A percentile compares a stretch with the other conserved stretches of the same genome.
Conservation (phyloP, 2,888 invertebrate species). For the Phortica okadai region DNA sequence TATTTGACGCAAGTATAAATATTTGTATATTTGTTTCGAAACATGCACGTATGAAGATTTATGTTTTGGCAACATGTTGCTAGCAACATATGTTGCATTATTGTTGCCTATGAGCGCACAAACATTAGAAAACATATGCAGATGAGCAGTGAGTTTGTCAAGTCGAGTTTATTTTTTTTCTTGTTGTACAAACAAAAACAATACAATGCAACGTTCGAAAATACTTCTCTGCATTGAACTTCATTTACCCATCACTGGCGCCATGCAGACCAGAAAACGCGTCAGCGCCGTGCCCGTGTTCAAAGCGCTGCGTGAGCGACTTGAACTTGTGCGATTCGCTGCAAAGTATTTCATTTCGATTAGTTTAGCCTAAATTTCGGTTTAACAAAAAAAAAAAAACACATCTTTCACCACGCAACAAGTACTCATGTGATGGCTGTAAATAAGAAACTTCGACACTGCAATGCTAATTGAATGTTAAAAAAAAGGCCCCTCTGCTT, state of each 20-base stretch:
- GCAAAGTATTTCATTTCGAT: not conserved
- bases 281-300: slow-evolving; percentile 69
- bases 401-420: not conserved
- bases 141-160: not conserved
- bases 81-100: slow-evolving; percentile 28
- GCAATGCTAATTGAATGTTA: slow-evolving; percentile 17
- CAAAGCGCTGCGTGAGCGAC: not conserved
- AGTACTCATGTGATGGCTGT: slow-evolving; percentile 7
- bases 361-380: slow-evolving; percentile 8
- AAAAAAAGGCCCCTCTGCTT: not conserved
- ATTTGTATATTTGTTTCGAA: slow-evolving; percentile 9
- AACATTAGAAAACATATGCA: not conserved
- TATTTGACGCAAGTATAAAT: not conserved
- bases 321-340: not conserved
- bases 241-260: slow-evolving; percentile 75
- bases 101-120: not conserved
- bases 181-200: slow-evolving; percentile 52
- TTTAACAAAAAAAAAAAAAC: not conserved
- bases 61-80: slow-evolving; percentile 35
- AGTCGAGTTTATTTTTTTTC: slow-evolving; percentile 15
- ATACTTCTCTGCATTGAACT: slow-evolving; percentile 12
- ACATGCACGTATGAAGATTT: not conserved
- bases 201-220: slow-evolving; percentile 47
- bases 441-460: not conserved
- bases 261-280: slow-evolving; percentile 75